A percentile compares a stretch with the other conserved stretches of the same genome.
Evolutionary conservation across 1,140 invertebrate genomes (phyloP).

Genomic region (Homalodisca vitripennis): DNA sequence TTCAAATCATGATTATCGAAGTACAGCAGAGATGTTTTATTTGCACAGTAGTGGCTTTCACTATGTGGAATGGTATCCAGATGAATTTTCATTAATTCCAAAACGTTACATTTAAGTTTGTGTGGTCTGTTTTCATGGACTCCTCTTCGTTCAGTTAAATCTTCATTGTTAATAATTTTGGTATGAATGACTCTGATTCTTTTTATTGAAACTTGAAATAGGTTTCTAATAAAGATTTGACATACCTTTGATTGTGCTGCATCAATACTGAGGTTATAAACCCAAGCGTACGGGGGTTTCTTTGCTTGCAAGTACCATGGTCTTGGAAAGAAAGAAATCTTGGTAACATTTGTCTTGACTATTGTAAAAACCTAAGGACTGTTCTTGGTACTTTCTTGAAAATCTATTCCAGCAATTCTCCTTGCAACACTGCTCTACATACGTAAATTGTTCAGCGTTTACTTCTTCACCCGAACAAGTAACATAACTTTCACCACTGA

Average conservation of each 20-base stretch:
- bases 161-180: background rate
- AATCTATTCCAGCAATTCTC: too few species aligned
- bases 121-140: background rate
- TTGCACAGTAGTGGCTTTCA: background rate
- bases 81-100: background rate
- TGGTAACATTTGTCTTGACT: background rate
- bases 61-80: background rate
- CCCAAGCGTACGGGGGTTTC: slow-evolving; percentile 1
- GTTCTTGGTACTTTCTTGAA: background rate
- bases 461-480: too few species aligned
- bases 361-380: background rate
- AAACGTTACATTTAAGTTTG: slow-evolving; percentile 8
- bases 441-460: too few species aligned
- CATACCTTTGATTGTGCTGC: background rate
- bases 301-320: background rate
- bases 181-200: background rate
- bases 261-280: background rate
- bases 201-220: slow-evolving; percentile 9
- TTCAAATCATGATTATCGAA: slow-evolving; percentile 4
- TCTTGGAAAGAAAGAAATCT: too few species aligned
- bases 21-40: slow-evolving; percentile 10
- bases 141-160: background rate
- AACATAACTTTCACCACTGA: too few species aligned
- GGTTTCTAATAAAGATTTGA: background rate
- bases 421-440: too few species aligned